Base-by-base conservation (phyloP, 2,888 invertebrate species). In the Chrysina gloriosa region DNA sequence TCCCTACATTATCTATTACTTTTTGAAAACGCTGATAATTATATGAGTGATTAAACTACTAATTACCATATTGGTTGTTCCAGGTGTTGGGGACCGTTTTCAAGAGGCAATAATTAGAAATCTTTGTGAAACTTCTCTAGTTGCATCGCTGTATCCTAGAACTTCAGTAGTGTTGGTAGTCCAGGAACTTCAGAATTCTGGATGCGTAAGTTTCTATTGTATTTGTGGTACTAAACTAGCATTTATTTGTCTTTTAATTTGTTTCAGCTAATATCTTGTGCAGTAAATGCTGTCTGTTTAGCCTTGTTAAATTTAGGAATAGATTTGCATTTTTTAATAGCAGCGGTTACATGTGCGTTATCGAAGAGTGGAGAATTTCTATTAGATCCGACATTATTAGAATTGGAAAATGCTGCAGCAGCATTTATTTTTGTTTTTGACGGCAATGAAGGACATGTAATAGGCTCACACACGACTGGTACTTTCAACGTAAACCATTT, bases 181-280 rank as follows among this genome's bases (percentile, higher is more conserved):
- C 63, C 96, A 97, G 81, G 96, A 97, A 84, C 83, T 96, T 77
- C 94, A 96, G 79, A 90, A 95, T 82, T 88, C 85, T 80, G 93
- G 94, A 73, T 91, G 92, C 74, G 95, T 95, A 86, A 84, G 63
- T 52, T 11, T 31, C 3, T 39, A 14, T 39, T 39, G 16, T 39
- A n/a, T 52, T 1, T 36, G 78, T 52, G 21, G 42, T n/a, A 47
- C 52, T 54, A 21, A 45, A 21, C 2, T 63, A 25, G 2, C 14
- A 58, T 29, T 21, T 42, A 14, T 23, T 11, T 65, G 9, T 11
- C 63, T 45, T 69, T 63, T 25, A 39, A 48, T 58, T 63, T 76
- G 23, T 82, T 84, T 70, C 82, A 92, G 94, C 80, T 95, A 1
- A 84, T 96, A 63, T 90, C 95, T 0, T 92, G 93, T 81, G 88